Evolutionary conservation across 1,140 invertebrate species (phyloP).

Genomic region (Eriosoma lanigerum): DNA sequence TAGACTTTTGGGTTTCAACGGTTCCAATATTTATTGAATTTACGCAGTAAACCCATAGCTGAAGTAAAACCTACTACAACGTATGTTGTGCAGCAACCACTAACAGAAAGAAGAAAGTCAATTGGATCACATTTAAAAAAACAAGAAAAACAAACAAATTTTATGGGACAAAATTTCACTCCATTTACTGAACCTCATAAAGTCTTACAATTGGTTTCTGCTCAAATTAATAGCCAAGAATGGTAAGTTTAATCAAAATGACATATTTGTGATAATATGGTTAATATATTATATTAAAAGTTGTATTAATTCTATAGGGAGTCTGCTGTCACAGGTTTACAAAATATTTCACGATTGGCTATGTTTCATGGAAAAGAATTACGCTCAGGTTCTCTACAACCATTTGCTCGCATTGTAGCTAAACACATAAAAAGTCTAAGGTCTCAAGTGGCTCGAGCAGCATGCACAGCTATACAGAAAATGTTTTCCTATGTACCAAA

Average conservation of each 20-base stretch:
- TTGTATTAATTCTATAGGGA: conserved; percentile 65
- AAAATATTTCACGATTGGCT: conserved; percentile 71
- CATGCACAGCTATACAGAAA: conserved; percentile 77
- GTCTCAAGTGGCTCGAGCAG: conserved; percentile 84
- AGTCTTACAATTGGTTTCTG: conserved; percentile 66
- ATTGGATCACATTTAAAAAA: not conserved
- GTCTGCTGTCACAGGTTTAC: conserved; percentile 75
- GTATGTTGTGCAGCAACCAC: too few relatives aligned
- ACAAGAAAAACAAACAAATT: not conserved
- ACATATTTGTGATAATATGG: too few relatives aligned
- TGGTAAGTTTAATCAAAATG: conserved; percentile 63
- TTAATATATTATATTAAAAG: not conserved
- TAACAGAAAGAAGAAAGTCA: not conserved
- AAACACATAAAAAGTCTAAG: conserved; percentile 82
- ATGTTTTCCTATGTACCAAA: conserved; percentile 63
- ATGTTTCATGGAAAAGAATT: conserved; percentile 69
- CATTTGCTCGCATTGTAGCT: conserved; percentile 70
- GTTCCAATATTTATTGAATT: too few relatives aligned
- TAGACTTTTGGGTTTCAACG: too few relatives aligned
- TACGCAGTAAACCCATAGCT: conserved; percentile 36
- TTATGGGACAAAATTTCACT: conserved; percentile 35
- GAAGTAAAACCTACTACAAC: conserved; percentile 36
- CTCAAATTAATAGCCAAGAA: conserved; percentile 71
- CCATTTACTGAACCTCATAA: conserved; percentile 66
- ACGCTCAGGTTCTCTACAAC: conserved; percentile 64